Evolutionary conservation across 2,888 invertebrate genomes (phyloP).

Genomic region (Gisinianus flammeolus): DNA sequence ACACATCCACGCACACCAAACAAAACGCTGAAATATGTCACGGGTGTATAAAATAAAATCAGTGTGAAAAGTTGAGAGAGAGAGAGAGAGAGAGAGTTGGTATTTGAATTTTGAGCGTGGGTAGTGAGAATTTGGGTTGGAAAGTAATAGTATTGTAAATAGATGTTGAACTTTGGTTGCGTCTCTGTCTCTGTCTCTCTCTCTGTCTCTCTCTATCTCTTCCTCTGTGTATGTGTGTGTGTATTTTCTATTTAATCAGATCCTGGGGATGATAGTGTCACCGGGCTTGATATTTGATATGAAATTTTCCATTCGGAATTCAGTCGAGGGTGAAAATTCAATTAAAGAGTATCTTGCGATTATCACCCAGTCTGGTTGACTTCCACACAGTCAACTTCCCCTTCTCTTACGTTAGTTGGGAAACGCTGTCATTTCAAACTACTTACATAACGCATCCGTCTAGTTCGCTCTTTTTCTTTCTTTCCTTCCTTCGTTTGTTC

Average conservation of each 20-base stretch:
- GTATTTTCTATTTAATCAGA: constrained; percentile 43
- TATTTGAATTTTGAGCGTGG: too few relatives aligned
- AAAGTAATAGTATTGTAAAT: constrained; percentile 34
- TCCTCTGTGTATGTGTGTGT: constrained; percentile 22
- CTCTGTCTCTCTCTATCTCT: background rate
- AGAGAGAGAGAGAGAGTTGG: background rate
- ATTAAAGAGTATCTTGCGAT: constrained; percentile 59
- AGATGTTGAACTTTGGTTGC: constrained; percentile 38
- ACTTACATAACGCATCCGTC: constrained; percentile 35
- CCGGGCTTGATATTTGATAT: constrained; percentile 57
- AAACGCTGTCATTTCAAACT: constrained; percentile 35
- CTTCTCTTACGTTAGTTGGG: constrained; percentile 21
- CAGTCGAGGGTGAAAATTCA: constrained; percentile 58
- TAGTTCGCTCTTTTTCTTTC: background rate
- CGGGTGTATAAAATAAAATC: too few relatives aligned
- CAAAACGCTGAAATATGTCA: background rate
- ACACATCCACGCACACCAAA: background rate
- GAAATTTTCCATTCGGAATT: constrained; percentile 58
- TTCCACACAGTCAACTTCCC: constrained; percentile 37
- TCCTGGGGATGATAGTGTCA: constrained; percentile 47
- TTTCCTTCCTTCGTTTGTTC: background rate
- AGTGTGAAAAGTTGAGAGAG: background rate
- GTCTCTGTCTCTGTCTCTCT: constrained; percentile 20
- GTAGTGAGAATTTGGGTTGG: background rate
- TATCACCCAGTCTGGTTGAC: constrained; percentile 54